Evolutionary conservation across 2,888 invertebrate genomes (phyloP), one percentile per base, ranked within the genome.

Genomic region (Melanostoma mellinum): DNA sequence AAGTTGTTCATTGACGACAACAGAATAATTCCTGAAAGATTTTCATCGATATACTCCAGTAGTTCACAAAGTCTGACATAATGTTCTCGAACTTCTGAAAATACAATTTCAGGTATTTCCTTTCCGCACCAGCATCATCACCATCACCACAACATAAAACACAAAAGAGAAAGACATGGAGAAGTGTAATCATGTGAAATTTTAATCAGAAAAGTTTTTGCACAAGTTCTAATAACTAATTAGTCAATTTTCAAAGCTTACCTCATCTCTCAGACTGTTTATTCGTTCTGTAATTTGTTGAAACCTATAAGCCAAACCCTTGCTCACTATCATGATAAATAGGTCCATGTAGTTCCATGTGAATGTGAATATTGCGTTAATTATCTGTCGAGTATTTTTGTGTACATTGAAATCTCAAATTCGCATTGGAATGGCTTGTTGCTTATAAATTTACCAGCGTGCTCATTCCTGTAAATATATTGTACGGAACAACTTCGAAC

Each of bases 341-440:
- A 95, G 88, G 87, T 95, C 95, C 89, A 95, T 94, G 81, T 94
- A 95, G 88, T 95, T 95, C 95, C 95, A 96, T 2, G 94, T 92
- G 65, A 94, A 93, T 0, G 95, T 95, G 53, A 88, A 88, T 48
- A 74, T 63, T 6, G 80, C 87, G 74, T 88, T 89, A 2, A 87
- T 52, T 73, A 76, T 65, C 79, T 76, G 68, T 46, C 50, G 8
- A 10, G 53, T 6, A 35, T 30, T 20, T 36, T 36, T 8, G 20
- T 52, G 4, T 10, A 20, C 36, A 68, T 42, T 42, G 53, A 30
- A 4, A 36, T 74, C 33, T 46, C 38, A n/a, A 40, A 53, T 48
- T 38, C 8, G 40, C 58, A 9, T 1, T 3, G 0, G n/a, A 20
- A 2, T 33, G 9, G 4, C 4, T 6, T n/a, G 3, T 53, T 61